Evolutionary conservation across 1,140 invertebrate species (phyloP).

Genomic region (Plutomurus gul): DNA sequence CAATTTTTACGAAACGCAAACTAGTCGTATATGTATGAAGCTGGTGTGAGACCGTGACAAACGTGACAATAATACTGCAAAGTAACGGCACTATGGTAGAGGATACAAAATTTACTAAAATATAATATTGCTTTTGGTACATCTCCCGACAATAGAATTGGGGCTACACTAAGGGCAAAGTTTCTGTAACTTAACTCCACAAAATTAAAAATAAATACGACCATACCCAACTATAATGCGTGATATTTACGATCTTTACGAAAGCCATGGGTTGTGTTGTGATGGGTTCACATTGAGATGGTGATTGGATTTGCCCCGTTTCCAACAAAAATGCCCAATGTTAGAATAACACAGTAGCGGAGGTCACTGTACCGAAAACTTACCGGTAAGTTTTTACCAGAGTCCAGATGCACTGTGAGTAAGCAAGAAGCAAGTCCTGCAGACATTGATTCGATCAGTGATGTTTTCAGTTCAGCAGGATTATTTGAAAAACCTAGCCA

Average conservation of each 20-base stretch:
- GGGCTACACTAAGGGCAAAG: too few species aligned
- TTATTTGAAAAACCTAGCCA: constrained; percentile 83
- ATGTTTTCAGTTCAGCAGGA: constrained; percentile 68
- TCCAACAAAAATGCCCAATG: not conserved
- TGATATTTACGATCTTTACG: not conserved
- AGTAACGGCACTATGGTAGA: too few species aligned
- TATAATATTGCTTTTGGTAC: too few species aligned
- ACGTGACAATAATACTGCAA: too few species aligned
- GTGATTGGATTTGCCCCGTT: not conserved
- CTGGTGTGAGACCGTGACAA: too few species aligned
- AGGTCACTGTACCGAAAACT: constrained; percentile 59
- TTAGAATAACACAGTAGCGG: constrained; percentile 2
- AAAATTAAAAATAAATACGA: too few species aligned
- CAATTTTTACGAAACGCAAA: too few species aligned
- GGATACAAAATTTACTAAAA: too few species aligned
- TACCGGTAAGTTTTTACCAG: constrained; percentile 86
- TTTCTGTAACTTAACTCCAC: too few species aligned
- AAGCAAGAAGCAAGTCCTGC: constrained; percentile 60
- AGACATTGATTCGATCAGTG: constrained; percentile 45
- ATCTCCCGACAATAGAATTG: too few species aligned
- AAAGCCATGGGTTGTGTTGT: not conserved
- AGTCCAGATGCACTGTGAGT: constrained; percentile 84
- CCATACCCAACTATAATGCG: not conserved
- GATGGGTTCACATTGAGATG: not conserved
- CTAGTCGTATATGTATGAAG: too few species aligned